A percentile compares a stretch with the other conserved stretches of the same genome.
Evolutionary conservation across 2,888 invertebrate genomes (phyloP).

Genomic region (Lasiommata megera): DNA sequence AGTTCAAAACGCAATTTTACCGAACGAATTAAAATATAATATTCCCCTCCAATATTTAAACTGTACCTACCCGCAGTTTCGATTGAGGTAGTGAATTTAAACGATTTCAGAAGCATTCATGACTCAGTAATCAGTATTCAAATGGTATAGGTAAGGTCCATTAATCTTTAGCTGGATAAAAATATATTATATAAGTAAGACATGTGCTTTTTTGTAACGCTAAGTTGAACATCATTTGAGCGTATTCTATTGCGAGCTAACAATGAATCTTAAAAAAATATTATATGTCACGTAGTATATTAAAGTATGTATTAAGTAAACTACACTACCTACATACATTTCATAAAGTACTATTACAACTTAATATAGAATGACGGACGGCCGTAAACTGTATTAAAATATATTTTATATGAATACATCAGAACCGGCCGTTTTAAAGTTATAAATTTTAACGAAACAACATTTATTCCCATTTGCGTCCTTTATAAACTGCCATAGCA

Average conservation of each 20-base stretch:
- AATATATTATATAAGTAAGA: too few species aligned
- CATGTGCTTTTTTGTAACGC: too few species aligned
- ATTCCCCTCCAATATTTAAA: background rate
- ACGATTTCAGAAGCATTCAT: background rate
- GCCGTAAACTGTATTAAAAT: constrained; percentile 20
- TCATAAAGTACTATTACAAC: too few species aligned
- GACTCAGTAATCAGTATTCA: background rate
- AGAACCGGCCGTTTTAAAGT: background rate
- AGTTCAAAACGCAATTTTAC: constrained; percentile 36
- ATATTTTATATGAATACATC: constrained; percentile 21
- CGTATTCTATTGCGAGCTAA: too few species aligned
- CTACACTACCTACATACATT: too few species aligned
- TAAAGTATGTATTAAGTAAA: too few species aligned
- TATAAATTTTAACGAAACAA: constrained; percentile 20
- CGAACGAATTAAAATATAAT: constrained; percentile 5
- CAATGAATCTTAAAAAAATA: too few species aligned
- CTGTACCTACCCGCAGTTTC: background rate
- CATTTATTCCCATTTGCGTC: constrained; percentile 6
- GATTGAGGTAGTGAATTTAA: background rate
- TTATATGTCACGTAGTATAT: too few species aligned
- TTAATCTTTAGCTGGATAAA: too few species aligned
- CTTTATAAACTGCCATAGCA: constrained; percentile 13
- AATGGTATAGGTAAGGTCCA: too few species aligned
- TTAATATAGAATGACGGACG: constrained; percentile 10
- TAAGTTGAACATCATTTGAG: too few species aligned